Conservation (phyloP, 1,140 invertebrate genomes). For the Glossosoma conforme region DNA sequence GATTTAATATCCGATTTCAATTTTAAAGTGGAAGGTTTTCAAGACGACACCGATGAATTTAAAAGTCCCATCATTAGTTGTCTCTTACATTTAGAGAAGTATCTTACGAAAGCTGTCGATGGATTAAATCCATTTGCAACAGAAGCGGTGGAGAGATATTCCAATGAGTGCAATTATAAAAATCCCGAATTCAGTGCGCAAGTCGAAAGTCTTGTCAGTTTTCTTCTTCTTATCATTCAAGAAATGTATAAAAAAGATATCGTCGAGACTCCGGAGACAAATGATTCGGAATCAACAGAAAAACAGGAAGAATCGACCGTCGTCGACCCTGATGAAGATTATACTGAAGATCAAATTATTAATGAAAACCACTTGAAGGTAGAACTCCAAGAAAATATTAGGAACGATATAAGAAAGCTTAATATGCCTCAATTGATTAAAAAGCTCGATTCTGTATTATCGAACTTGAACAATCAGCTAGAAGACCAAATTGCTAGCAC, state of each 20-base stretch:
- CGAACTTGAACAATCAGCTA: too few relatives aligned
- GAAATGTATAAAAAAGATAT: conserved; percentile 64
- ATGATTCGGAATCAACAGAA: conserved; percentile 12
- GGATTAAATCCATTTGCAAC: background rate
- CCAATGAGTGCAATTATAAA: conserved; percentile 4
- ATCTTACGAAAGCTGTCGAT: conserved; percentile 26
- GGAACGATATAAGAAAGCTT: conserved; percentile 52
- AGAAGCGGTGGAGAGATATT: conserved; percentile 6
- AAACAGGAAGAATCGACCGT: conserved; percentile 41
- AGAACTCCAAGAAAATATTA: conserved; percentile 56
- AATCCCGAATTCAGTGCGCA: conserved; percentile 35
- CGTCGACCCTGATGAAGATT: conserved; percentile 41
- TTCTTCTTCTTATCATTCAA: conserved; percentile 61
- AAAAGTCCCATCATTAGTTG: conserved; percentile 41
- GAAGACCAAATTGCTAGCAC: conserved; percentile 32
- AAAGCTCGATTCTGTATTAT: conserved; percentile 41
- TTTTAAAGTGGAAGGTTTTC: conserved; percentile 33
- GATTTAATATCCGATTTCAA: conserved; percentile 40
- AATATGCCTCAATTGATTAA: conserved; percentile 44
- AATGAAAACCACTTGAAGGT: conserved; percentile 60
- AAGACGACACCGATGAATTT: conserved; percentile 17
- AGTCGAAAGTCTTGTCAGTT: conserved; percentile 55
- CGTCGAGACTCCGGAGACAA: conserved; percentile 18
- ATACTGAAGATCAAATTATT: conserved; percentile 44
- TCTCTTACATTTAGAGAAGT: conserved; percentile 35